These are phyloP conservation scores for Phallusia fumigata DNA, from an alignment of 23 tunicate genomes.

Conservation along the genomic window DNA sequence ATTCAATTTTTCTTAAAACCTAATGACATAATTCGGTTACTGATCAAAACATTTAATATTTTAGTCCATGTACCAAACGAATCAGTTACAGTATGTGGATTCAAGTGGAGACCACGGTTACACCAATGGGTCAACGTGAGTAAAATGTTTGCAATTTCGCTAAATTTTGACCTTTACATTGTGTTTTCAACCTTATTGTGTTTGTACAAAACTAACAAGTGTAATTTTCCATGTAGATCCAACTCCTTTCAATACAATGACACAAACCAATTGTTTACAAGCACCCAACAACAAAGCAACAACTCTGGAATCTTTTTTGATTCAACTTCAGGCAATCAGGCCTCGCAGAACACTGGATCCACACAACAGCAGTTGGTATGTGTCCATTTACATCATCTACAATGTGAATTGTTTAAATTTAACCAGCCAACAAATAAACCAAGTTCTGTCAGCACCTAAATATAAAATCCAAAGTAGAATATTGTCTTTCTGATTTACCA, in stretches of 20 bases:
- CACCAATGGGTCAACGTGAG: constrained; percentile 87
- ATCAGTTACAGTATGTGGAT: constrained; percentile 71
- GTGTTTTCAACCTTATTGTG: no score
- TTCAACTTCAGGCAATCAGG: constrained; percentile 33
- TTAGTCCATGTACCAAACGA: constrained; percentile 45
- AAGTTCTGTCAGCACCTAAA: no score
- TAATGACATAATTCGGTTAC: not conserved
- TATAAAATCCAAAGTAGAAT: no score
- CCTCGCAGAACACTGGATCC: constrained; percentile 44
- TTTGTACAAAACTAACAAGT: no score
- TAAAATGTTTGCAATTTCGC: not conserved
- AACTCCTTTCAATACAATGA: constrained; percentile 78
- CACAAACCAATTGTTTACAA: constrained; percentile 66
- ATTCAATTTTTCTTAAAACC: no score
- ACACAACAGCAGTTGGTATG: constrained; percentile 51
- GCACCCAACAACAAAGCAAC: constrained; percentile 67
- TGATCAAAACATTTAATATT: not conserved
- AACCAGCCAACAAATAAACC: no score
- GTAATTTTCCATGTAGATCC: constrained; percentile 25
- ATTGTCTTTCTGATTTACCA: no score
- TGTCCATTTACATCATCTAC: not conserved
- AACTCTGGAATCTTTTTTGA: constrained; percentile 66
- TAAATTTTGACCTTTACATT: not conserved
- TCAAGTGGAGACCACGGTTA: constrained; percentile 76
- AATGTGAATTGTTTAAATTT: no score